A percentile compares a stretch with the other conserved stretches of the same genome.
These are phyloP conservation scores for Pantala flavescens DNA, from an alignment of 1,140 invertebrate species.

Conservation along the genomic window DNA sequence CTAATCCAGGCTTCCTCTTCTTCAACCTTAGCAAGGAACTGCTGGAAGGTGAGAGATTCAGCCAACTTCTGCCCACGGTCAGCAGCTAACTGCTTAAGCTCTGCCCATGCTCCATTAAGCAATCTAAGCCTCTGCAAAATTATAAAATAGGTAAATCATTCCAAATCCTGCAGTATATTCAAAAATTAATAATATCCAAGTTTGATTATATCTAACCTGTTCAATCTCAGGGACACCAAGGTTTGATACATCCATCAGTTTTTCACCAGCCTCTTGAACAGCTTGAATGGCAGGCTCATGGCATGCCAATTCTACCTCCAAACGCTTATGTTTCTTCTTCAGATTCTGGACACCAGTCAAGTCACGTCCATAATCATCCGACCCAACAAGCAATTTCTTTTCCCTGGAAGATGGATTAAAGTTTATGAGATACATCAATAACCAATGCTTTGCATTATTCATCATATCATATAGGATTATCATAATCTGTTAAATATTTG, in stretches of 20 bases:
- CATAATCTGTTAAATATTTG: too few relatives aligned
- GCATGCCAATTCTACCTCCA: slow-evolving; percentile 86
- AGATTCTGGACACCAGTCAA: slow-evolving; percentile 96
- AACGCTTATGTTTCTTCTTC: slow-evolving; percentile 92
- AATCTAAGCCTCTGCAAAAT: slow-evolving; percentile 59
- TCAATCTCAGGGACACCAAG: slow-evolving; percentile 94
- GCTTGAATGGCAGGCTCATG: slow-evolving; percentile 96
- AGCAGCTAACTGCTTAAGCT: slow-evolving; percentile 77
- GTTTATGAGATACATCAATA: too few relatives aligned
- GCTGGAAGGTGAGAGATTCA: slow-evolving; percentile 89
- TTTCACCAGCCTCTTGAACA: slow-evolving; percentile 92
- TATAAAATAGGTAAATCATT: neutral
- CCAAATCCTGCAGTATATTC: too few relatives aligned
- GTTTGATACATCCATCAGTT: slow-evolving; percentile 95
- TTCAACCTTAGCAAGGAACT: slow-evolving; percentile 96
- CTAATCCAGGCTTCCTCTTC: slow-evolving; percentile 99
- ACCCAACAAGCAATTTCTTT: slow-evolving; percentile 94
- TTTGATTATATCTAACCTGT: slow-evolving; percentile 27
- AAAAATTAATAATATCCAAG: neutral
- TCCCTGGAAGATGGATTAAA: slow-evolving; percentile 47
- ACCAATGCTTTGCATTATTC: too few relatives aligned
- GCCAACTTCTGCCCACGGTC: slow-evolving; percentile 86
- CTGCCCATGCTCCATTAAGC: slow-evolving; percentile 79
- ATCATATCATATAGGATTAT: too few relatives aligned
- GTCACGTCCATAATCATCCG: slow-evolving; percentile 96